A percentile compares a stretch with the other conserved stretches of the same genome.
Conservation (phyloP, 1,140 invertebrate genomes). For the Argopecten irradians region DNA sequence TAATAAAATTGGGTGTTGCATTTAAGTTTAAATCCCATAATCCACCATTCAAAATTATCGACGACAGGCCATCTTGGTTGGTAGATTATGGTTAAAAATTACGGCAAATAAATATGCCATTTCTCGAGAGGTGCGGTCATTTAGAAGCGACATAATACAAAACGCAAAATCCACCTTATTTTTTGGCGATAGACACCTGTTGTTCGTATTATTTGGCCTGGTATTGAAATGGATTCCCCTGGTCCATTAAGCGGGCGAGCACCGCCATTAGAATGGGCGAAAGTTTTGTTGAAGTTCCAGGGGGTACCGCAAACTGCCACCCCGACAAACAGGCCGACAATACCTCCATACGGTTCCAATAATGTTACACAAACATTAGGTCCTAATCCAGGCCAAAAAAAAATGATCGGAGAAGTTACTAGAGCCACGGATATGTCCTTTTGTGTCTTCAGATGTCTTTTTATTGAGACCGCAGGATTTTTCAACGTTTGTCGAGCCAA, state of each 20-base stretch:
- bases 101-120: too few species aligned
- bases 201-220: not conserved
- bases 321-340: not conserved
- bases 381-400: not conserved
- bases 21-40: too few species aligned
- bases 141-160: too few species aligned
- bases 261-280: not conserved
- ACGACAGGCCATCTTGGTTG: too few species aligned
- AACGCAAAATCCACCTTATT: not conserved
- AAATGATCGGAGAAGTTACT: not conserved
- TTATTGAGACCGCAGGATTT: not conserved
- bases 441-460: not conserved
- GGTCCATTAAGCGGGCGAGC: not conserved
- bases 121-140: too few species aligned
- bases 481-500: not conserved
- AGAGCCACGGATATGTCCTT: not conserved
- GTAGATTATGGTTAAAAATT: too few species aligned
- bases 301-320: not conserved
- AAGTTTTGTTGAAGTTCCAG: not conserved
- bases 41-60: too few species aligned
- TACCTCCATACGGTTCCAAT: not conserved
- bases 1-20: too few species aligned
- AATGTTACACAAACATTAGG: slow-evolving; percentile 2
- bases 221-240: not conserved
- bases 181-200: not conserved